phyloP scores from a whole-genome alignment of 2,113 vertebrate genomes.

The Conger conger region DNA sequence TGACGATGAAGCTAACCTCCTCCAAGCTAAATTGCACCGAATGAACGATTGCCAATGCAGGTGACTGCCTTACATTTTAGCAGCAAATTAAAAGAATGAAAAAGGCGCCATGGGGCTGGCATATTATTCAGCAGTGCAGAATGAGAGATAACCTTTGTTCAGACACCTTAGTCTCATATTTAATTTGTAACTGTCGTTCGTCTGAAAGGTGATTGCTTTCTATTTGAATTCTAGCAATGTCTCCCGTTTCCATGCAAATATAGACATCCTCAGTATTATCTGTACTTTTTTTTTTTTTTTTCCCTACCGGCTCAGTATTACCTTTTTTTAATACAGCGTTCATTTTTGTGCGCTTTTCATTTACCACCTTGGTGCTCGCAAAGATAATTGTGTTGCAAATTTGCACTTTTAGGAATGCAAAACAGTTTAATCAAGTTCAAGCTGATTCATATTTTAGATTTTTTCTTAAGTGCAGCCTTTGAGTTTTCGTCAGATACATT shows the following conservation, averaged over 20 bases:
- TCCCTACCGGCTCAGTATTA: neutral
- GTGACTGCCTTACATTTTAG: slow-evolving; percentile 24
- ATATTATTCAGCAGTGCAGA: slow-evolving; percentile 40
- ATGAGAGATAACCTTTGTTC: slow-evolving; percentile 50
- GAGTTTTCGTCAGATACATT: slow-evolving; percentile 31
- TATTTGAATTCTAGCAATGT: slow-evolving; percentile 40
- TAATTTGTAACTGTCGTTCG: slow-evolving; percentile 51
- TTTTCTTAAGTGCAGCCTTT: slow-evolving; percentile 14
- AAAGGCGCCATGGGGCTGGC: slow-evolving; percentile 22
- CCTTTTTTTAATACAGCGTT: slow-evolving; percentile 10
- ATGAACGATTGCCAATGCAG: slow-evolving; percentile 21
- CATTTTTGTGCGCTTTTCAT: neutral
- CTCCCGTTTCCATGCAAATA: slow-evolving; percentile 41
- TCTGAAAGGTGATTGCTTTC: slow-evolving; percentile 46
- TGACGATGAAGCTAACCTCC: neutral
- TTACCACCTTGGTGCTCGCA: slow-evolving; percentile 17
- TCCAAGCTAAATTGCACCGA: neutral
- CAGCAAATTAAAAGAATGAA: slow-evolving; percentile 28
- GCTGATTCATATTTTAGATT: slow-evolving; percentile 25
- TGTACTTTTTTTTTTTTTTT: too few relatives aligned
- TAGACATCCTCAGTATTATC: slow-evolving; percentile 10
- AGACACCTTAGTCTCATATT: slow-evolving; percentile 38
- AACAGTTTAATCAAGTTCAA: slow-evolving; percentile 19
- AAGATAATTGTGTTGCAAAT: slow-evolving; percentile 14
- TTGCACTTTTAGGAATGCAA: neutral